Evolutionary conservation across 2,113 vertebrate species (phyloP), one percentile per base, ranked within the genome.

Genomic region (Bolborhynchus lineola): DNA sequence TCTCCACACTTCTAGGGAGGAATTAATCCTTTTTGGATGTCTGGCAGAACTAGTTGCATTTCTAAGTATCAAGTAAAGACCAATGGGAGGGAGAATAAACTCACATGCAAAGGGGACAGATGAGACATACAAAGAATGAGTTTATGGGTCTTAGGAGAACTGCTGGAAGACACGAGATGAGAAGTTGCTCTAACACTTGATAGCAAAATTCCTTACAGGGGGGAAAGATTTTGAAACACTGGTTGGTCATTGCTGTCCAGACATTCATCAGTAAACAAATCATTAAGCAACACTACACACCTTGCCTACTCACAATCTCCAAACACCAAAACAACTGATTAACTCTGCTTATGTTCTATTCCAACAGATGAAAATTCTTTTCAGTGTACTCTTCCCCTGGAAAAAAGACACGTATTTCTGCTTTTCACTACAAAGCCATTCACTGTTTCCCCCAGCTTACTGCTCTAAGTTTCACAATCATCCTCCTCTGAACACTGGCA

Each of bases 401-500:
- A 67, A 83, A 83, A 83, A 88, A 1, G 0, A 77, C 23, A 81
- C 0, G 1, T 25, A 88, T 80, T 86, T 83, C 77, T 82, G 68
- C 60, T 92, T 91, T 90, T 81, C 31, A 60, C 49, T 84, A 96
- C 81, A 95, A 95, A 95, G 93, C 46, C 85, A 75, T 53, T 33
- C 60, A 88, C 84, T 97, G 93, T 97, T 95, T 95, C 87, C 39
- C 53, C 65, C 47, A 65, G 35, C 33, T 76, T 64, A 72, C 53
- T 93, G 83, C 57, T 92, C 47, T 46, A 39, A 62, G 59, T 91
- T 95, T 93, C 86, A 94, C 68, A 90, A 42, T 60, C 20, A 71
- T 83, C 77, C 77, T 95, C 71, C 82, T 91, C 71, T 86, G 86
- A 89, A 93, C 29, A 31, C 53, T 78, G 82, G 80, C 93, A 95